Evolutionary conservation across 2,113 vertebrate species (phyloP), one percentile per base, ranked within the genome.

Genomic region (Meriones unguiculatus): DNA sequence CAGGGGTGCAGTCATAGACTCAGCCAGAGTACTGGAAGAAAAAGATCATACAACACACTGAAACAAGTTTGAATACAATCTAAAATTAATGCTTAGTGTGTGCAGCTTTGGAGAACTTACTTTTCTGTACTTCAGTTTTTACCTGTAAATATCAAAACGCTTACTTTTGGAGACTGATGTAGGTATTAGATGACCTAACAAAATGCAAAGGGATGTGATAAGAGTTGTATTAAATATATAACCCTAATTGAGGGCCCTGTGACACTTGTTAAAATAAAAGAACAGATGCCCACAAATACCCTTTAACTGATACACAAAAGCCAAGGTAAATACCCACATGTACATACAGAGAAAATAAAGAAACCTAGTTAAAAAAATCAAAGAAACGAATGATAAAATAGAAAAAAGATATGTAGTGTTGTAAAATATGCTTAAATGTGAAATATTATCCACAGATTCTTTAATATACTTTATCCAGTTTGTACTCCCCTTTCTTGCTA

Each of bases 371-470:
- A 46, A 46, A 46, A 9, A 15, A 41, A 84, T 7, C 38, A 4
- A 28, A 14, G 20, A 4, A 92, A 52, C 38, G 13, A 50, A 35
- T 4, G 88, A 70, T 75, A 35, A 90, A 38, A 59, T 65, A 7
- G 8, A 13, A 76, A 73, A 3, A 11, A 0, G 14, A 32, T n/a
- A 1, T 57, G 1, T 50, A 28, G 10, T 10, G 0, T 65, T 35
- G 8, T 84, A 52, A n/a, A 65, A 35, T 13, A 18, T 1, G 81
- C 32, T 93, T 57, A 75, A 12, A 70, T 8, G 4, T 77, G 25
- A 59, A 22, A 24, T 81, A 69, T n/a, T 69, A 52, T 64, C 91
- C 38, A 59, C 6, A 59, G 46, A 35, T 82, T 86, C 4, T n/a
- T 0, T 5, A 59, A 13, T 59, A 72, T 28, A 24, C 5, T 41